These are phyloP conservation scores for Oreochromis spilurus DNA, from an alignment of 2,113 vertebrate genomes.

Conservation along the genomic window DNA sequence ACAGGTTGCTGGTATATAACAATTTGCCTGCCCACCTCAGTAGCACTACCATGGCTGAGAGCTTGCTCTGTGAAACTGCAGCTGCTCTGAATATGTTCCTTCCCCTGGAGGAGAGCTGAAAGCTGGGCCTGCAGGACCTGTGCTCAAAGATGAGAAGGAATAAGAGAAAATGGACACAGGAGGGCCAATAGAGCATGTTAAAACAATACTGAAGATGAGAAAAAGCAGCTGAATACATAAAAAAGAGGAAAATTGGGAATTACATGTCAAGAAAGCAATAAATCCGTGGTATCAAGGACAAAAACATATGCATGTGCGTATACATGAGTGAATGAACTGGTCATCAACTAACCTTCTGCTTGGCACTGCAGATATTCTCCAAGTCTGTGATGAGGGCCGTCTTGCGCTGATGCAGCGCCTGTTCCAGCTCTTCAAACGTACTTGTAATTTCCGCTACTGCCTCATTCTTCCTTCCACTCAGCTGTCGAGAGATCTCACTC, in stretches of 20 bases:
- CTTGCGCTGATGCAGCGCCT: slow-evolving; percentile 83
- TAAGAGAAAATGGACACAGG: not conserved
- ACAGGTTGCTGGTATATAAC: not conserved
- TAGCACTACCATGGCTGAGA: slow-evolving; percentile 85
- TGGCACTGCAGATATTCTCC: slow-evolving; percentile 64
- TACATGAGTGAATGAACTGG: not conserved
- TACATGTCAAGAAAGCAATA: not conserved
- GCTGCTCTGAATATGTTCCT: slow-evolving; percentile 92
- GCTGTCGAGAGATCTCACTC: slow-evolving; percentile 86
- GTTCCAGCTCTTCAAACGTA: slow-evolving; percentile 89
- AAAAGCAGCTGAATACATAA: not conserved
- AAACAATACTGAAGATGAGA: not conserved
- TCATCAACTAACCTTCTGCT: slow-evolving; percentile 83
- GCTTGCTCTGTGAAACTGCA: slow-evolving; percentile 92
- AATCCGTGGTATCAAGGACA: not conserved
- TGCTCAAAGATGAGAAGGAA: not conserved
- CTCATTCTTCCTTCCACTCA: slow-evolving; percentile 82
- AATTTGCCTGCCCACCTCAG: slow-evolving; percentile 66
- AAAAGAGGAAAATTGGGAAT: not conserved
- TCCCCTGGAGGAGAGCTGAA: slow-evolving; percentile 84
- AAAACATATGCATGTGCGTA: not conserved
- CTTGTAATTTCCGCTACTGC: slow-evolving; percentile 83
- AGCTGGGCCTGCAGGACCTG: slow-evolving; percentile 92
- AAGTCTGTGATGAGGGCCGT: slow-evolving; percentile 81
- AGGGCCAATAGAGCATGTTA: not conserved